Base-by-base conservation (phyloP, 2,113 vertebrate species). In the Pyxicephalus adspersus region DNA sequence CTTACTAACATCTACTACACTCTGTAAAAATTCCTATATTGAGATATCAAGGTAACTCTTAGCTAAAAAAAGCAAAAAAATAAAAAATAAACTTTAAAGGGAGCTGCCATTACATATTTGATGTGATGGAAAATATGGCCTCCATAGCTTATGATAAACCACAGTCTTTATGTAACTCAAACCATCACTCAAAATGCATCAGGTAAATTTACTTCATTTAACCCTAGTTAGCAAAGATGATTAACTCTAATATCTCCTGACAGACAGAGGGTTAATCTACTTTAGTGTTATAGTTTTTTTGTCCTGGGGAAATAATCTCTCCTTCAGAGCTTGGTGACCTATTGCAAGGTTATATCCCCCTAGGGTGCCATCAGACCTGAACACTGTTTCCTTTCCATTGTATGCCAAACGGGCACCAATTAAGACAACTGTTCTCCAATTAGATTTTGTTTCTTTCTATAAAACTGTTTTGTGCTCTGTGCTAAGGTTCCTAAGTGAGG, bases 391-490 rank as follows among this genome's bases (percentile, higher is more conserved):
- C 91, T 93, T 94, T 89, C 92, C 93, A 95, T 98, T 98, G 95
- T 97, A 92, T 94, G 94, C 95, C 96, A 96, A 97, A 96, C 94
- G 95, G 95, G 95, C 94, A 94, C 95, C 96, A 97, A 97, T 98
- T 97, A 97, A 97, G 94, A 94, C 94, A 96, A 96, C 95, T 95
- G 95, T 95, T 96, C 92, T 93, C 94, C 97, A 97, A 98, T 98
- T 98, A 97, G 95, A 95, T 95, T 95, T 95, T 92, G 91, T 54
- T 54, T 73, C 45, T 80, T 25, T 38, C 79, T 82, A 51, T 58
- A 57, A 75, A 93, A 95, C 94, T 94, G 92, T 95, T 94, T 95
- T 95, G 93, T 95, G 95, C 93, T 87, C 84, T 89, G 91, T 90
- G 89, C 92, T 94, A 86, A 72, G 85, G 93, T 93, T 95, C 91